Evolutionary conservation across 2,797 vertebrate genomes (phyloP).

Genomic region (Allochrocebus solatus): DNA sequence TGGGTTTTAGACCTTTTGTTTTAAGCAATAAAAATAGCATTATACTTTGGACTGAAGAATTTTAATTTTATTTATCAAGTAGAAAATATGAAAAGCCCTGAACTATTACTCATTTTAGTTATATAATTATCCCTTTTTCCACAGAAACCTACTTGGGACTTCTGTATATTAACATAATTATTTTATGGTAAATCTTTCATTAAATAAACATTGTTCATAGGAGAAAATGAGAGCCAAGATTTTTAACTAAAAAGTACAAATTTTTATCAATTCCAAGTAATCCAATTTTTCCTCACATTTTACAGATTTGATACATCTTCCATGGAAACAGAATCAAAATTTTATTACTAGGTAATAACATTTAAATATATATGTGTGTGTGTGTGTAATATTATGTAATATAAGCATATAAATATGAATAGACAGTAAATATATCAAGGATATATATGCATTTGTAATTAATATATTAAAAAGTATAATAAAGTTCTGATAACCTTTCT

Average conservation of each 20-base stretch:
- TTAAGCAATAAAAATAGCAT: conserved; percentile 12
- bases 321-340: background rate
- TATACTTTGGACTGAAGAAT: background rate
- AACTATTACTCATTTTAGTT: background rate
- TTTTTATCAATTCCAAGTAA: conserved; percentile 16
- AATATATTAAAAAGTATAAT: background rate
- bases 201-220: background rate
- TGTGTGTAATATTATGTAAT: background rate
- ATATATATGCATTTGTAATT: background rate
- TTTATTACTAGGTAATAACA: background rate
- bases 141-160: background rate
- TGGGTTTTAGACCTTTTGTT: background rate
- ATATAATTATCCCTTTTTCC: background rate
- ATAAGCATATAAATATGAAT: background rate
- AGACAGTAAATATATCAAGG: background rate
- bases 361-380: background rate
- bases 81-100: background rate
- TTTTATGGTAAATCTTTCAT: background rate
- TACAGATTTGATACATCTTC: background rate
- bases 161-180: background rate
- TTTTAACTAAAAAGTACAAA: background rate
- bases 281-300: background rate
- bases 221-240: background rate
- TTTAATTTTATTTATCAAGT: conserved; percentile 24
- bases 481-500: background rate